These are phyloP conservation scores for Galeruca laticollis DNA, from an alignment of 2,888 invertebrate genomes.

Conservation along the genomic window DNA sequence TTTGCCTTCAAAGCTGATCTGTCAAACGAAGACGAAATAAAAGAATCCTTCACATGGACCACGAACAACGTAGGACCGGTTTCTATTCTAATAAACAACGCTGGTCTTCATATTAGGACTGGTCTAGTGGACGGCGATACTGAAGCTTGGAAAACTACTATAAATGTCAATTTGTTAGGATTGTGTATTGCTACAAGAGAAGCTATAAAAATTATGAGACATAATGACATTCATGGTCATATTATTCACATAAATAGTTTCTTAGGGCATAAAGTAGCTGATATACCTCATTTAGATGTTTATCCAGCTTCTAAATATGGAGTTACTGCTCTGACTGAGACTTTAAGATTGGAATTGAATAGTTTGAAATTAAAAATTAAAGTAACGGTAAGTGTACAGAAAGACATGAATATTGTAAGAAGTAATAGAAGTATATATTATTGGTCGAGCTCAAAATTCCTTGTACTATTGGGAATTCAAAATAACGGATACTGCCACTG, in stretches of 20 bases:
- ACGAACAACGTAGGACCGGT: constrained; percentile 60
- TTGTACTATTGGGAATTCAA: too few species aligned
- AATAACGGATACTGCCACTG: too few species aligned
- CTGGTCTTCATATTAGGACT: constrained; percentile 54
- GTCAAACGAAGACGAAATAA: constrained; percentile 59
- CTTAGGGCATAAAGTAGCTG: constrained; percentile 53
- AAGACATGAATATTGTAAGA: not conserved
- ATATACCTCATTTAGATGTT: constrained; percentile 49
- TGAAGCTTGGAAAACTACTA: constrained; percentile 47
- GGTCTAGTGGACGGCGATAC: constrained; percentile 53
- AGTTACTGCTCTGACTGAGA: constrained; percentile 51
- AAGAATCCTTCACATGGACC: constrained; percentile 59
- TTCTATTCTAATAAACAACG: constrained; percentile 63
- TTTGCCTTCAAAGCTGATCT: constrained; percentile 61
- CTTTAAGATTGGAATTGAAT: constrained; percentile 48
- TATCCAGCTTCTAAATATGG: constrained; percentile 53
- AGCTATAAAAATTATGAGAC: constrained; percentile 54
- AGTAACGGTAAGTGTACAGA: constrained; percentile 37
- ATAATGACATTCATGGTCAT: constrained; percentile 55
- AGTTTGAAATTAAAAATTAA: constrained; percentile 41
- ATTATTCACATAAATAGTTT: constrained; percentile 58
- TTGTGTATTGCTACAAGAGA: constrained; percentile 54
- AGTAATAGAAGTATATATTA: too few species aligned
- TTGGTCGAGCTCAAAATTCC: too few species aligned
- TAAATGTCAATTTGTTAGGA: constrained; percentile 50